Conservation (phyloP, 2,888 invertebrate species). For the Pharmacophagus antenor region DNA sequence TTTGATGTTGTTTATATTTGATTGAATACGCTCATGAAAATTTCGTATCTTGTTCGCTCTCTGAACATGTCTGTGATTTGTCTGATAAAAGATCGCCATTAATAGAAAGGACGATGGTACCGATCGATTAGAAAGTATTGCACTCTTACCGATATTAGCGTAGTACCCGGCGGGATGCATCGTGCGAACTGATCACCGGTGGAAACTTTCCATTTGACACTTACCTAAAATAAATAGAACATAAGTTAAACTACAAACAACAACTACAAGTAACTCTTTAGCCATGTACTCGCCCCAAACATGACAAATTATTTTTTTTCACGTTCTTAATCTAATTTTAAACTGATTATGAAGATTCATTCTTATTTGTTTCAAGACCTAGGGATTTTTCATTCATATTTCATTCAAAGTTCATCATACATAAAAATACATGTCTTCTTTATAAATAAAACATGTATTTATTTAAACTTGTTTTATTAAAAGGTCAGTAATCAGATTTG, state of each 20-base stretch:
- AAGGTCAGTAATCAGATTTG: too few species aligned
- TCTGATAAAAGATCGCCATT: not conserved
- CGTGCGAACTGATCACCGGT: slow-evolving; percentile 67
- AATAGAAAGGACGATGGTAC: slow-evolving; percentile 9
- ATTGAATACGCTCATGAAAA: not conserved
- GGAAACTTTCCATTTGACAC: slow-evolving; percentile 75
- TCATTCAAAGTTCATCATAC: too few species aligned
- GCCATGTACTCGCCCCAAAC: too few species aligned
- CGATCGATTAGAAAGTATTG: slow-evolving; percentile 27
- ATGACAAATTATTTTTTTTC: too few species aligned
- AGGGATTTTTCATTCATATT: too few species aligned
- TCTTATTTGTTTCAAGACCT: too few species aligned
- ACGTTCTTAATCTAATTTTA: too few species aligned
- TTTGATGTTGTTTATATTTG: too few species aligned
- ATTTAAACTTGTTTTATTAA: too few species aligned
- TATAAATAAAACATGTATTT: too few species aligned
- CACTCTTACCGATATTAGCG: slow-evolving; percentile 75
- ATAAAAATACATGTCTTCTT: too few species aligned
- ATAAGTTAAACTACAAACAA: slow-evolving; percentile 25
- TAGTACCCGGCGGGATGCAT: slow-evolving; percentile 80
- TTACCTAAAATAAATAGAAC: slow-evolving; percentile 70
- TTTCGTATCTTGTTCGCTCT: not conserved
- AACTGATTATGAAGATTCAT: too few species aligned
- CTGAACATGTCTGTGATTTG: not conserved
- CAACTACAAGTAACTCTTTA: not conserved